phyloP scores from a whole-genome alignment of 2,888 invertebrate species.

The Luffia ferchaultella region DNA sequence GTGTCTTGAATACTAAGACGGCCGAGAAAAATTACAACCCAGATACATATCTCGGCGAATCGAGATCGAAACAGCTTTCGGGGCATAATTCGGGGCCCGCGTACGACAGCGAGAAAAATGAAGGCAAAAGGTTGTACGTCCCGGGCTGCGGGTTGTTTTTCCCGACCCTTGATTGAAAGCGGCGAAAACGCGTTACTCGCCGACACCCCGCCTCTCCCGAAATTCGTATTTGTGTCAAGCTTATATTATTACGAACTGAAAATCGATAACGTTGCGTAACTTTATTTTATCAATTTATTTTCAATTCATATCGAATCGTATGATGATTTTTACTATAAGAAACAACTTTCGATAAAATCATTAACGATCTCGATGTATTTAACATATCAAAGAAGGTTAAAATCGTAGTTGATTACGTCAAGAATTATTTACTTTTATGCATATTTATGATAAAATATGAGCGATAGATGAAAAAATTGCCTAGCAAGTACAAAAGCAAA shows the following conservation, averaged over 20 bases:
- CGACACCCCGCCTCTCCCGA: neutral
- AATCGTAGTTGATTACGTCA: neutral
- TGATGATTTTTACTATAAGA: too few relatives aligned
- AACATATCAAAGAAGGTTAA: neutral
- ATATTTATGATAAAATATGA: neutral
- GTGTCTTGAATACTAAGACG: constrained; percentile 43
- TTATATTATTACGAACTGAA: neutral
- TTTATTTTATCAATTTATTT: neutral
- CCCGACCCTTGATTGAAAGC: constrained; percentile 24
- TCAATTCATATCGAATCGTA: too few relatives aligned
- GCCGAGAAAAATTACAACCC: constrained; percentile 46
- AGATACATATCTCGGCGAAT: constrained; percentile 40
- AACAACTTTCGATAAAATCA: too few relatives aligned
- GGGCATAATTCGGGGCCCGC: constrained; percentile 36
- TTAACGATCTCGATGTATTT: too few relatives aligned
- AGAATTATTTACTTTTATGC: neutral
- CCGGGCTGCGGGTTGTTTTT: constrained; percentile 12
- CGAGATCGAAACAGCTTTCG: constrained; percentile 35
- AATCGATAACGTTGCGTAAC: neutral
- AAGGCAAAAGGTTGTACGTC: constrained; percentile 25
- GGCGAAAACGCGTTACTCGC: constrained; percentile 24
- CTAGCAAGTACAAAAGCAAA: constrained; percentile 59
- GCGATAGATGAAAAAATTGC: constrained; percentile 32
- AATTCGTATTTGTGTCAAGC: neutral
- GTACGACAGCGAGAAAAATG: constrained; percentile 36